Conservation (phyloP, 2,888 invertebrate species). For the Cheilosia grossa region DNA sequence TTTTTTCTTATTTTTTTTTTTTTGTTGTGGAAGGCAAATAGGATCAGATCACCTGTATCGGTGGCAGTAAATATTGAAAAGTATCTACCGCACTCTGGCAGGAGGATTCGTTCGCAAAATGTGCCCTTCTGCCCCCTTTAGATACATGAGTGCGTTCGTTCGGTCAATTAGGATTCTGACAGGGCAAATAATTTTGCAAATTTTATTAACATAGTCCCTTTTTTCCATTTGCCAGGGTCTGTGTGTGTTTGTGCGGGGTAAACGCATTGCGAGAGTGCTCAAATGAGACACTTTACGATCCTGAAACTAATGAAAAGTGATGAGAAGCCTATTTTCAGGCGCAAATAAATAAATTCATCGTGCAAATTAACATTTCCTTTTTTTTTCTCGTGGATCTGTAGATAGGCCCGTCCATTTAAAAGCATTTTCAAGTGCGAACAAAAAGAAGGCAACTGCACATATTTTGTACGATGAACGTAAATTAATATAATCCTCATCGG, state of each 20-base stretch:
- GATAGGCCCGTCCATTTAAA: slow-evolving; percentile 42
- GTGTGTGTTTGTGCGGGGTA: neutral
- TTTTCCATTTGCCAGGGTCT: neutral
- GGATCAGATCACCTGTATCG: slow-evolving; percentile 69
- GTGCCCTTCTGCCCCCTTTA: slow-evolving; percentile 12
- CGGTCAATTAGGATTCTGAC: slow-evolving; percentile 68
- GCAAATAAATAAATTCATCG: slow-evolving; percentile 61
- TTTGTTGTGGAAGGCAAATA: slow-evolving; percentile 20
- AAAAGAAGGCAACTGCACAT: slow-evolving; percentile 57
- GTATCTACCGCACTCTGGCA: slow-evolving; percentile 43
- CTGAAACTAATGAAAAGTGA: slow-evolving; percentile 68
- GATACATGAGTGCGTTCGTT: slow-evolving; percentile 27
- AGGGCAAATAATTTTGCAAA: slow-evolving; percentile 64
- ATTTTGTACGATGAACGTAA: slow-evolving; percentile 66
- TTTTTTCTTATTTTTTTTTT: slow-evolving; percentile 32
- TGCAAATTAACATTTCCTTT: slow-evolving; percentile 43
- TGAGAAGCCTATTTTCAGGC: slow-evolving; percentile 72
- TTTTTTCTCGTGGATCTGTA: neutral
- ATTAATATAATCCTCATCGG: slow-evolving; percentile 75
- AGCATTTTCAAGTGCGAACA: slow-evolving; percentile 69
- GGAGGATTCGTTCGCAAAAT: slow-evolving; percentile 31
- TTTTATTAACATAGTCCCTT: slow-evolving; percentile 63
- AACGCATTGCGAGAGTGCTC: slow-evolving; percentile 26
- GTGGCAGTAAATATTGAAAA: slow-evolving; percentile 61
- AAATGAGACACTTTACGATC: slow-evolving; percentile 70